Evolutionary conservation across 2,888 invertebrate genomes (phyloP).

Genomic region (Trichacis sp.): DNA sequence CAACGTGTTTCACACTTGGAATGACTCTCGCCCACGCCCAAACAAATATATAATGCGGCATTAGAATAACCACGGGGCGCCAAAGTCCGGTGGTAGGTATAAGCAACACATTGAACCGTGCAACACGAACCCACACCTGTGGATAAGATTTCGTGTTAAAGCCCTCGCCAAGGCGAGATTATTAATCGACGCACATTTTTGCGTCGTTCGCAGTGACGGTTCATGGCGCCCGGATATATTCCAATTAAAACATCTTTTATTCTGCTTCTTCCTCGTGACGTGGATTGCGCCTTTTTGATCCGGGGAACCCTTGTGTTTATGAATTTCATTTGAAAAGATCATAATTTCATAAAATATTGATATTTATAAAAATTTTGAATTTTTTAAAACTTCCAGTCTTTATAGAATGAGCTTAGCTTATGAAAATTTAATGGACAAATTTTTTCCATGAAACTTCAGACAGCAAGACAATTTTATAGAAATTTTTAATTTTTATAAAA

Average conservation of each 20-base stretch:
- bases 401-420: no score
- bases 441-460: no score
- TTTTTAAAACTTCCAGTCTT: not conserved
- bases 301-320: no score
- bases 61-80: conserved; percentile 66
- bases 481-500: no score
- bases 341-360: not conserved
- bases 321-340: no score
- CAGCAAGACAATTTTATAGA: no score
- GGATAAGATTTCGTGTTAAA: conserved; percentile 40
- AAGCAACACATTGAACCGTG: conserved; percentile 5
- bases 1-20: conserved; percentile 66
- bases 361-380: not conserved
- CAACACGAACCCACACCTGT: conserved; percentile 14
- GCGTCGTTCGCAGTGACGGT: conserved; percentile 40
- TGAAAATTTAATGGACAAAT: no score
- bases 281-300: no score
- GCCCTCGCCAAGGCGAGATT: conserved; percentile 38
- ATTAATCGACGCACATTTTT: conserved; percentile 37
- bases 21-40: conserved; percentile 59
- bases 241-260: conserved; percentile 27
- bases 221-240: conserved; percentile 35
- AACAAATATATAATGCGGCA: conserved; percentile 65
- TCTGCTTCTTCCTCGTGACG: not conserved
- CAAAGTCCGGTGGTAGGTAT: conserved; percentile 44